Conservation (phyloP, 2,113 vertebrate species). For the Conger conger region DNA sequence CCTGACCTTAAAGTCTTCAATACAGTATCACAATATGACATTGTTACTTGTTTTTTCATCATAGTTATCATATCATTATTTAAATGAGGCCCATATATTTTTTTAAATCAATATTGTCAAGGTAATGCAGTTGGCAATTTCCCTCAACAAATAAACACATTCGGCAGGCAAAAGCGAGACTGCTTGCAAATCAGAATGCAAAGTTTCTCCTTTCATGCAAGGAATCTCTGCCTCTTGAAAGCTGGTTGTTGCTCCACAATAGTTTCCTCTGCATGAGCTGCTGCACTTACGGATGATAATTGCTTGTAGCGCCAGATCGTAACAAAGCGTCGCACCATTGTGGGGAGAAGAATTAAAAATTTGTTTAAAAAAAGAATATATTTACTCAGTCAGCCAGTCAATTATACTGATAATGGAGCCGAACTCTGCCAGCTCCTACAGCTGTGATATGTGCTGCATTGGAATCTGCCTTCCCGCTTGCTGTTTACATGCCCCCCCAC, state of each 20-base stretch:
- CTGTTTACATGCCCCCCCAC: not conserved
- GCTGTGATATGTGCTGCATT: not conserved
- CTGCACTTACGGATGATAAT: conserved; percentile 53
- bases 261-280: conserved; percentile 52
- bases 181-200: conserved; percentile 40
- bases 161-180: conserved; percentile 46
- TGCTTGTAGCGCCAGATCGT: conserved; percentile 58
- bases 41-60: not conserved
- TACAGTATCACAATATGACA: not conserved
- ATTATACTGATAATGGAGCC: conserved; percentile 42
- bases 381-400: conserved; percentile 46
- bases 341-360: conserved; percentile 55
- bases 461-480: not conserved
- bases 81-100: conserved; percentile 43
- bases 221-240: conserved; percentile 58
- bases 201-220: conserved; percentile 55
- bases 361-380: conserved; percentile 46
- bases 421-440: not conserved
- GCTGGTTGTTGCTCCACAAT: conserved; percentile 52
- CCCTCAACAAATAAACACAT: conserved; percentile 46
- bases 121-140: conserved; percentile 43
- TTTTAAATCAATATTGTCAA: conserved; percentile 49
- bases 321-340: conserved; percentile 49
- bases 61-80: conserved; percentile 28
- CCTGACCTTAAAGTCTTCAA: not conserved